These are phyloP conservation scores for Choristoneura fumiferana DNA, from an alignment of 1,140 invertebrate species.

Conservation along the genomic window DNA sequence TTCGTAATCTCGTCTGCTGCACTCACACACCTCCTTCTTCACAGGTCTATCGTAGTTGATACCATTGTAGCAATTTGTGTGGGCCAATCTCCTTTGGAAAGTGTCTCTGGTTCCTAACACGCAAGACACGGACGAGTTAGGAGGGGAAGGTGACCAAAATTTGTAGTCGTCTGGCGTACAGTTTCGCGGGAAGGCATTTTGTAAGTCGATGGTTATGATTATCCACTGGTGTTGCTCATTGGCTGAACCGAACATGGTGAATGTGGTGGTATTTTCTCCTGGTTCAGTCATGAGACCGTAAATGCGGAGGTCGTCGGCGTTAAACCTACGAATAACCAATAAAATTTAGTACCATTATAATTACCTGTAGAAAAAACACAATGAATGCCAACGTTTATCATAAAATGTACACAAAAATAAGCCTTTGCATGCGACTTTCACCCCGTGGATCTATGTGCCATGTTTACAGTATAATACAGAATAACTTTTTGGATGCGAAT, in stretches of 20 bases:
- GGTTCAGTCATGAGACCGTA: slow-evolving; percentile 95
- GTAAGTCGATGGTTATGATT: slow-evolving; percentile 90
- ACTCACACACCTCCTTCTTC: slow-evolving; percentile 86
- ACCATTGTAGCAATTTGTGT: slow-evolving; percentile 90
- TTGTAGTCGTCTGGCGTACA: slow-evolving; percentile 91
- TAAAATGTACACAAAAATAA: too few species aligned
- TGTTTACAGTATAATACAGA: too few species aligned
- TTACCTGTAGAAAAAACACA: too few species aligned
- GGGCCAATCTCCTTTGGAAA: slow-evolving; percentile 85
- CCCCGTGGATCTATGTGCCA: too few species aligned
- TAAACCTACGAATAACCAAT: slow-evolving; percentile 77
- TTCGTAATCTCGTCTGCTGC: slow-evolving; percentile 90
- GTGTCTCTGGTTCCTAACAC: slow-evolving; percentile 87
- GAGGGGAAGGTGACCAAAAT: slow-evolving; percentile 87
- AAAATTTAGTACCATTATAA: slow-evolving; percentile 26
- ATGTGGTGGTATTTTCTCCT: slow-evolving; percentile 93
- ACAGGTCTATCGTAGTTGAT: slow-evolving; percentile 85
- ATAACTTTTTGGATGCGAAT: too few species aligned
- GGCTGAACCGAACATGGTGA: slow-evolving; percentile 93
- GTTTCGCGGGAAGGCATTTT: slow-evolving; percentile 83
- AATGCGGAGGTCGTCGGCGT: slow-evolving; percentile 84
- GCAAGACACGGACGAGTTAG: slow-evolving; percentile 82
- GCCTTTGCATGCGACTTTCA: too few species aligned
- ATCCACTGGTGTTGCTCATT: slow-evolving; percentile 90
- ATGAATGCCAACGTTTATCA: too few species aligned